Evolutionary conservation across 2,888 invertebrate genomes (phyloP).

Genomic region (Neuroscelio doddi): DNA sequence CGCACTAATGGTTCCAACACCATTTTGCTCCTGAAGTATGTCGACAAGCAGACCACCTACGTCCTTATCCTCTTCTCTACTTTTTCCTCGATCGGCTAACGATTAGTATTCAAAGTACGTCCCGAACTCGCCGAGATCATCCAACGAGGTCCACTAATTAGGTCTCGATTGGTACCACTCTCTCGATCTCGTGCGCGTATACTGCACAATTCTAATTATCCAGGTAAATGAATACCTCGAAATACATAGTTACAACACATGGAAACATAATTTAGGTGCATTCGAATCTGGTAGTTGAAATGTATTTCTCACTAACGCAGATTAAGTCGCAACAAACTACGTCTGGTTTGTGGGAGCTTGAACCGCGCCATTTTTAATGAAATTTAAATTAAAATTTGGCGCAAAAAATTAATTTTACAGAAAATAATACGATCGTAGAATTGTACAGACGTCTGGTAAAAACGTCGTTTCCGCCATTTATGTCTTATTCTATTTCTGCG

Average conservation of each 20-base stretch:
- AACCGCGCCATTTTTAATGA: too few relatives aligned
- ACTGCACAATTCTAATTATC: slow-evolving; percentile 36
- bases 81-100: slow-evolving; percentile 49
- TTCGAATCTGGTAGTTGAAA: slow-evolving; percentile 19
- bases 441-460: background rate
- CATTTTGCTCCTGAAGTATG: slow-evolving; percentile 55
- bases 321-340: too few relatives aligned
- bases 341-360: too few relatives aligned
- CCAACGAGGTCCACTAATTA: slow-evolving; percentile 52
- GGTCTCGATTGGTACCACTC: slow-evolving; percentile 49
- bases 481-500: slow-evolving; percentile 6
- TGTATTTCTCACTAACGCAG: too few relatives aligned
- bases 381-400: too few relatives aligned
- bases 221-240: slow-evolving; percentile 34
- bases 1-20: slow-evolving; percentile 68
- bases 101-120: slow-evolving; percentile 54
- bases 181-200: slow-evolving; percentile 33
- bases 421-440: background rate
- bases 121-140: slow-evolving; percentile 41
- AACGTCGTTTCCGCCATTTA: background rate
- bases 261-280: slow-evolving; percentile 32
- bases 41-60: slow-evolving; percentile 56
- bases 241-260: slow-evolving; percentile 31
- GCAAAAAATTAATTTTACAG: background rate
- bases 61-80: slow-evolving; percentile 44